Evolutionary conservation across 2,113 vertebrate species (phyloP).

Genomic region (Burhinus bistriatus): DNA sequence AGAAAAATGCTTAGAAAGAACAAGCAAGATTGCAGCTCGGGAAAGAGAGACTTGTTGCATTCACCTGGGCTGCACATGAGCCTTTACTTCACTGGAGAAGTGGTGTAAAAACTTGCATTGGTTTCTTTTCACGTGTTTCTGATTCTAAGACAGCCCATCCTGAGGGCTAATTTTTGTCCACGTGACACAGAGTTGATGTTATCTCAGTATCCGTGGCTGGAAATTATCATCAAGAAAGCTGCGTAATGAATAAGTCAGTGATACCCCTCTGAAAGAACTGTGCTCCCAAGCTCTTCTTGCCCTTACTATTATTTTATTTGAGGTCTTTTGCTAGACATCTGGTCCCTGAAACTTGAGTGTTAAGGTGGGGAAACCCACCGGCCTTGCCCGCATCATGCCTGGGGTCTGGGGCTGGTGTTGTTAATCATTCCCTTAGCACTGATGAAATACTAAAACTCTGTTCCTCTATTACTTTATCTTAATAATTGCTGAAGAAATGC

Average conservation of each 20-base stretch:
- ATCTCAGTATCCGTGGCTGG: neutral
- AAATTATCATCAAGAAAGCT: neutral
- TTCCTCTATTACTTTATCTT: constrained; percentile 33
- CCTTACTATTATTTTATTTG: neutral
- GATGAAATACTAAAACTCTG: neutral
- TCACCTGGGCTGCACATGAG: neutral
- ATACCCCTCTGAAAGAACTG: neutral
- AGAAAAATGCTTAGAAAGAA: neutral
- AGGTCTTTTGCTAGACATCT: neutral
- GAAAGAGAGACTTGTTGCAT: neutral
- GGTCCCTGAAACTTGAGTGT: neutral
- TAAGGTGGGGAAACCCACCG: neutral
- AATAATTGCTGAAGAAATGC: constrained; percentile 40
- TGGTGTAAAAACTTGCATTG: neutral
- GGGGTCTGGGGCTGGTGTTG: neutral
- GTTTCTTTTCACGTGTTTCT: neutral
- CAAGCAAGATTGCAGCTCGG: neutral
- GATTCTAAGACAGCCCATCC: neutral
- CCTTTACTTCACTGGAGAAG: neutral
- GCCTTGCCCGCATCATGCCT: neutral
- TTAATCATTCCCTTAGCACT: neutral
- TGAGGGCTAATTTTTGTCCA: neutral
- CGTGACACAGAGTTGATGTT: neutral
- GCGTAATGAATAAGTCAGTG: neutral
- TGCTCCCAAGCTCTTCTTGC: neutral